phyloP scores from a whole-genome alignment of 2,888 invertebrate species.

The Trachelus stipa region DNA sequence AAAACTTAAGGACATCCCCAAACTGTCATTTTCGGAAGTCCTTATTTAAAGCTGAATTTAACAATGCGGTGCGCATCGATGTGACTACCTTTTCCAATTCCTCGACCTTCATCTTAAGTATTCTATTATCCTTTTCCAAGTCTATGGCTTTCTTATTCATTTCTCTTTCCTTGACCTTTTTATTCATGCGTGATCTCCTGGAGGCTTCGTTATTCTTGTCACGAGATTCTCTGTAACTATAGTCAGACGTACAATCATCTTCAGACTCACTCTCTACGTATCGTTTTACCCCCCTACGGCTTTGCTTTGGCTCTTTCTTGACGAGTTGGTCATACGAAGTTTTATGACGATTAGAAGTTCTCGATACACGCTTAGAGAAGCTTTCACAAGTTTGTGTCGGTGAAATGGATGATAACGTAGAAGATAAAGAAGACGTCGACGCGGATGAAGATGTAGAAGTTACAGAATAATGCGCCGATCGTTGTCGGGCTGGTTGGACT shows the following conservation, averaged over 20 bases:
- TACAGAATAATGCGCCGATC: neutral
- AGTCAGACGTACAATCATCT: slow-evolving; percentile 53
- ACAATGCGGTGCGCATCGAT: slow-evolving; percentile 74
- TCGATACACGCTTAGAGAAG: neutral
- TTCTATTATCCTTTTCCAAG: slow-evolving; percentile 74
- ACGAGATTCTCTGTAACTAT: slow-evolving; percentile 76
- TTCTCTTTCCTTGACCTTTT: slow-evolving; percentile 73
- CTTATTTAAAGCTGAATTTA: slow-evolving; percentile 74
- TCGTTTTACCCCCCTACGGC: slow-evolving; percentile 32
- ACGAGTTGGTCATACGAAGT: neutral
- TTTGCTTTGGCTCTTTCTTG: slow-evolving; percentile 9
- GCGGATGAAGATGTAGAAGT: neutral
- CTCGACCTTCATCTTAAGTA: slow-evolving; percentile 74
- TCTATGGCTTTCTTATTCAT: slow-evolving; percentile 70
- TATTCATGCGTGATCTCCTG: slow-evolving; percentile 78
- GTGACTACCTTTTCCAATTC: slow-evolving; percentile 77
- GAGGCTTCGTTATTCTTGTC: slow-evolving; percentile 86
- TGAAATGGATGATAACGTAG: slow-evolving; percentile 14
- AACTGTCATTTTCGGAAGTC: slow-evolving; percentile 14
- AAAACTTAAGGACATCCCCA: neutral
- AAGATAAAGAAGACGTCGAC: slow-evolving; percentile 9
- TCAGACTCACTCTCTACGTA: slow-evolving; percentile 41
- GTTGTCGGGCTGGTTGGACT: neutral
- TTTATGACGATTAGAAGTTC: neutral
- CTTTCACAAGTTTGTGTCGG: neutral